Evolutionary conservation across 2,797 vertebrate species (phyloP).

Genomic region (Hyperoplus lanceolatus): DNA sequence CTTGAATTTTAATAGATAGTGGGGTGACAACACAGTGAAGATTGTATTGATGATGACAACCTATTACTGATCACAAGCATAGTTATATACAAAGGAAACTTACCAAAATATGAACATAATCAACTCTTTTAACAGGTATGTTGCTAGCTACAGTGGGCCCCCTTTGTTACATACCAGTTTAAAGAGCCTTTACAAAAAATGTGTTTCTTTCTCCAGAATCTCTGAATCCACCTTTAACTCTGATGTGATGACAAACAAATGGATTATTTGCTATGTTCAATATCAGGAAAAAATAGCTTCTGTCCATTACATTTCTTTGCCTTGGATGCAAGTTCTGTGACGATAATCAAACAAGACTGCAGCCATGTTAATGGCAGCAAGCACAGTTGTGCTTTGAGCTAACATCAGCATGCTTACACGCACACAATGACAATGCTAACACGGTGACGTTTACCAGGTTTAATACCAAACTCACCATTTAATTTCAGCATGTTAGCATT

Average conservation of each 20-base stretch:
- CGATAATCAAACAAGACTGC: not conserved
- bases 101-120: not conserved
- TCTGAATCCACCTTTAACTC: no score
- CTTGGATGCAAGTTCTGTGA: not conserved
- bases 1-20: constrained; percentile 31
- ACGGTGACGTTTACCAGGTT: not conserved
- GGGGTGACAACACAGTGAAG: constrained; percentile 32
- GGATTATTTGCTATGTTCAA: no score
- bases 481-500: not conserved
- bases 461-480: not conserved
- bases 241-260: no score
- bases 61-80: not conserved
- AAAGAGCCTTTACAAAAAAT: no score
- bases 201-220: no score
- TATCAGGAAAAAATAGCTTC: no score
- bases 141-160: no score
- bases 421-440: not conserved
- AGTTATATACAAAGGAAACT: not conserved
- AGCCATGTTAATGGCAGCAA: not conserved
- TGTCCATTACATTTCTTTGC: no score
- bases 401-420: not conserved
- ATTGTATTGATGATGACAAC: not conserved
- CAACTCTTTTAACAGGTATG: not conserved
- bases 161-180: no score
- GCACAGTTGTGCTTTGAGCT: not conserved